Conservation (phyloP, 92 coral and sea anemone species). For the Epizoanthus ramosus region DNA sequence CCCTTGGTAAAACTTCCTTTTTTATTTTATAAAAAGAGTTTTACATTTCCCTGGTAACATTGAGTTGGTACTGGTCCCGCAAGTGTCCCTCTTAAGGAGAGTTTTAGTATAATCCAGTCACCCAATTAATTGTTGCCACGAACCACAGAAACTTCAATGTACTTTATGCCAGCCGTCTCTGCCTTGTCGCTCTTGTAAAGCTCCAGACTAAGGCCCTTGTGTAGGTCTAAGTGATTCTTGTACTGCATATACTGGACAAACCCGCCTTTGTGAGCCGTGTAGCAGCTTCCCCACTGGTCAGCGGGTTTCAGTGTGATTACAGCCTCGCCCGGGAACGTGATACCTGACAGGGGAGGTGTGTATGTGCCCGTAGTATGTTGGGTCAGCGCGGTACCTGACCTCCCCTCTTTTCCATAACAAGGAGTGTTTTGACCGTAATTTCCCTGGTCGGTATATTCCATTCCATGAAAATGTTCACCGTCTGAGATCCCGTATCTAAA, state of each 20-base stretch:
- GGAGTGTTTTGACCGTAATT: slow-evolving; percentile 24
- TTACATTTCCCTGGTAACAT: too few relatives aligned
- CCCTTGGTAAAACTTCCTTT: too few relatives aligned
- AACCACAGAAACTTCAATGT: too few relatives aligned
- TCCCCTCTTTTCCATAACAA: slow-evolving; percentile 38
- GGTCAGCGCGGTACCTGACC: slow-evolving; percentile 15
- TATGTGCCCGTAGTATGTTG: neutral
- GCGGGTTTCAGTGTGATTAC: slow-evolving; percentile 43
- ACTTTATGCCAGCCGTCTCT: neutral
- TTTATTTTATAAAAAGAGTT: too few relatives aligned
- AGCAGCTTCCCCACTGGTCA: slow-evolving; percentile 44
- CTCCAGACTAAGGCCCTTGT: neutral
- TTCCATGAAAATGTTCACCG: slow-evolving; percentile 39
- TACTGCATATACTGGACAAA: slow-evolving; percentile 32
- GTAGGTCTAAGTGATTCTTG: neutral
- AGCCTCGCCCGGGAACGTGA: slow-evolving; percentile 29
- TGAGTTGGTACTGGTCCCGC: too few relatives aligned
- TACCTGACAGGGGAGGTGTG: slow-evolving; percentile 12
- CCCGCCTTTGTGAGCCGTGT: slow-evolving; percentile 54
- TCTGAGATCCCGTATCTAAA: slow-evolving; percentile 47
- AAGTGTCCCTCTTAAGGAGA: too few relatives aligned
- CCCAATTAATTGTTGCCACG: too few relatives aligned
- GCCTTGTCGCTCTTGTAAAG: neutral
- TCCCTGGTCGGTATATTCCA: slow-evolving; percentile 24
- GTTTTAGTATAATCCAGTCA: too few relatives aligned